Percentiles rank a stretch among this genome's conserved stretches.
Evolutionary conservation across 2,888 invertebrate genomes (phyloP).

Genomic region (Agrochola macilenta): DNA sequence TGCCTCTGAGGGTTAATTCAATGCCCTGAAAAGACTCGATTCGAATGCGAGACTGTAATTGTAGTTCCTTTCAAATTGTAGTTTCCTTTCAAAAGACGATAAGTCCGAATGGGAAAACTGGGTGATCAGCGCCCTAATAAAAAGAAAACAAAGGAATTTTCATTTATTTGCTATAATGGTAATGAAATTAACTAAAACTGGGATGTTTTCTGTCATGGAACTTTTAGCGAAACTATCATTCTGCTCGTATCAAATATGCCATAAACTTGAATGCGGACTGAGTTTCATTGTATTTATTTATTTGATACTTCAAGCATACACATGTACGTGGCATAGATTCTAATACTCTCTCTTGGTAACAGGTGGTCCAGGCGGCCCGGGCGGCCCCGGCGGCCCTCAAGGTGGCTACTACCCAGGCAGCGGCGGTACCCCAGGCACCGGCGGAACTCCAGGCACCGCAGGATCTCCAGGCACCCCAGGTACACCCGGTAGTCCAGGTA

Average conservation of each 20-base stretch:
- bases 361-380: constrained; percentile 79
- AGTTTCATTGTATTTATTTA: neutral
- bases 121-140: neutral
- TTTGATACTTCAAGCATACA: neutral
- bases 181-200: neutral
- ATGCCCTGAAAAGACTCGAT: neutral
- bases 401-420: constrained; percentile 67
- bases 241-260: neutral
- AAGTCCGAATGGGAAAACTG: neutral
- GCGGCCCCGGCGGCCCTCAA: constrained; percentile 66
- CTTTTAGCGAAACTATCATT: neutral
- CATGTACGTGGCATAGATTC: neutral
- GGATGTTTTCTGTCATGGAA: neutral
- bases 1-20: no score
- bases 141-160: neutral
- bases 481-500: constrained; percentile 68
- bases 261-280: neutral
- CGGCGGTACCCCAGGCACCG: constrained; percentile 49
- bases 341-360: neutral
- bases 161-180: neutral
- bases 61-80: no score
- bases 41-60: neutral
- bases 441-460: constrained; percentile 59
- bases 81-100: neutral
- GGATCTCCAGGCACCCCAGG: constrained; percentile 68